Evolutionary conservation across 2,113 vertebrate genomes (phyloP), one percentile per base, ranked within the genome.

Genomic region (Fulmarus glacialis): DNA sequence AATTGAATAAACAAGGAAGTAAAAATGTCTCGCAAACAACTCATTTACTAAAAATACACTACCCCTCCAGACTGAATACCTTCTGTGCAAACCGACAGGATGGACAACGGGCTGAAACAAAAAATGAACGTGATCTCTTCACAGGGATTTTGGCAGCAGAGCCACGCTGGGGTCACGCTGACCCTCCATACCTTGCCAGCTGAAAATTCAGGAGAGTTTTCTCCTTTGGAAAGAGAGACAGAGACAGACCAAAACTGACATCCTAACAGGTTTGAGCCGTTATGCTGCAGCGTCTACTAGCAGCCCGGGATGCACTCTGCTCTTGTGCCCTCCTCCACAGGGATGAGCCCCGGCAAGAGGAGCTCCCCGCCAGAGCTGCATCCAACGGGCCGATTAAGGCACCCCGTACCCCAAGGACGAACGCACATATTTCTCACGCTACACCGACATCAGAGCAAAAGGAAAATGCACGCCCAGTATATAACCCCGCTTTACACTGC

Each of bases 141-240:
- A 23, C 43, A 52, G 34, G 14, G 56, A 40, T 84, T 93, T 84
- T 87, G 52, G 52, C 77, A 84, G 59, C 87, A 87, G 67, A 82
- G 63, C 30, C 6, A 4, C 1, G 1, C 40, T 63, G 12, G 72
- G 56, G 32, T 79, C 55, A 53, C 3, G 2, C 34, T 2, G 2
- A 47, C 8, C 11, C 38, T 50, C 64, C 1, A 0, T 42, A 42
- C n/a, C 7, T 2, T 4, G 26, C 26, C 60, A 89, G 40, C 34
- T 63, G 70, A 81, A 94, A 79, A 59, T 21, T 60, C 70, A 27
- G 55, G 24, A 72, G 48, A 74, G 43, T 53, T 12, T 66, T 50
- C 12, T n/a, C 20, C 53, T 73, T 43, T 73, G 66, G n/a, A 74
- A 48, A 82, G 6, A n/a, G 26, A 53, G 38, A 73, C 16, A 21